Conservation (phyloP, 1,140 invertebrate species). For the Conopomorpha cramerella region DNA sequence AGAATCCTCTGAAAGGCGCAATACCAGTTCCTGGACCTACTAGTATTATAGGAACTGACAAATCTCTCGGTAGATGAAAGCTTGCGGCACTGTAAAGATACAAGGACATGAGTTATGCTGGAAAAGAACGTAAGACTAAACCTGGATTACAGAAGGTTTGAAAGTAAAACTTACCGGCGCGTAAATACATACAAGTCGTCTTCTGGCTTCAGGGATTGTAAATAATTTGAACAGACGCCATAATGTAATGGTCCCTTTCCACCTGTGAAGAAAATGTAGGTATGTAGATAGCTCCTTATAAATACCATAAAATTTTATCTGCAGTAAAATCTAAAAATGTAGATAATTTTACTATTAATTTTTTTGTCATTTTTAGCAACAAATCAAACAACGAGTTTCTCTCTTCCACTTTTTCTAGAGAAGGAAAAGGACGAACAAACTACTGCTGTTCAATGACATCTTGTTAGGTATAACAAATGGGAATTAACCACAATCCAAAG, state of each 20-base stretch:
- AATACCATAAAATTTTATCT: no score
- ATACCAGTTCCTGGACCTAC: constrained; percentile 95
- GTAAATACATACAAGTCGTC: constrained; percentile 81
- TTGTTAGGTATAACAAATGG: no score
- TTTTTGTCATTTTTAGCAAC: no score
- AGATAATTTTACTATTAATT: no score
- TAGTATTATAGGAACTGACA: constrained; percentile 83
- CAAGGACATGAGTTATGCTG: no score
- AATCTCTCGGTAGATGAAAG: constrained; percentile 88
- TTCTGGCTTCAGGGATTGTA: constrained; percentile 70
- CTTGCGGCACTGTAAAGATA: constrained; percentile 75
- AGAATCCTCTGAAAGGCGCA: constrained; percentile 91
- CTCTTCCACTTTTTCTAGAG: no score
- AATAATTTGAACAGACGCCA: constrained; percentile 92
- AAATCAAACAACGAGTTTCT: no score
- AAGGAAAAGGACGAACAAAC: no score
- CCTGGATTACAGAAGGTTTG: no score
- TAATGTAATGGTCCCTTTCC: constrained; percentile 81
- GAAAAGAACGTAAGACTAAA: no score
- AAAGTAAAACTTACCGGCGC: constrained; percentile 67
- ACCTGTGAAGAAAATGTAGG: constrained; percentile 54
- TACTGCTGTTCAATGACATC: no score
- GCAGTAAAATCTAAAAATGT: no score
- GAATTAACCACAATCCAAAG: not conserved
- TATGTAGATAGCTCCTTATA: not conserved